Evolutionary conservation across 1,140 invertebrate genomes (phyloP).

Genomic region (Leptinotarsa undecemlineata): DNA sequence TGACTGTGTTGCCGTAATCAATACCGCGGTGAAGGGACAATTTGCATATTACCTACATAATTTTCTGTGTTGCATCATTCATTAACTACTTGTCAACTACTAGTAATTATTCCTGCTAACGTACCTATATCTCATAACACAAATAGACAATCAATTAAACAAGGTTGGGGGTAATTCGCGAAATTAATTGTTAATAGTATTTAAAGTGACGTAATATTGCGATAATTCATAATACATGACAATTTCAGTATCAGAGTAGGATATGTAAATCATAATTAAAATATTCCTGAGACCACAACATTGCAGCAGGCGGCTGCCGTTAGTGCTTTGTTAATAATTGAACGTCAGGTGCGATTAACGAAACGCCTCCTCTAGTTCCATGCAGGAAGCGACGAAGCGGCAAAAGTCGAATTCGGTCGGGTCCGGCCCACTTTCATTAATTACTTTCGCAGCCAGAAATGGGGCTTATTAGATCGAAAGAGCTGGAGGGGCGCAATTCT

Average conservation of each 20-base stretch:
- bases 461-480: constrained; percentile 11
- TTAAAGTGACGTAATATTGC: constrained; percentile 40
- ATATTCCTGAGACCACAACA: constrained; percentile 45
- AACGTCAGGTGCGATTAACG: constrained; percentile 49
- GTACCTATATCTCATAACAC: background rate
- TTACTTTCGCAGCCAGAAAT: constrained; percentile 11
- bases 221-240: constrained; percentile 47
- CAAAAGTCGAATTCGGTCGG: constrained; percentile 14
- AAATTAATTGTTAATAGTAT: constrained; percentile 40
- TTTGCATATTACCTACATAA: too few species aligned
- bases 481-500: background rate
- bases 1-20: too few species aligned
- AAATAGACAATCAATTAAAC: constrained; percentile 1
- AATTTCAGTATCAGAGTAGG: constrained; percentile 29
- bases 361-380: constrained; percentile 10
- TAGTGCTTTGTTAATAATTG: constrained; percentile 50
- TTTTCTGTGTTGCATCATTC: background rate
- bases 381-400: constrained; percentile 11
- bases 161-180: constrained; percentile 8
- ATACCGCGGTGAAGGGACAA: too few species aligned
- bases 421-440: constrained; percentile 15
- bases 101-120: background rate
- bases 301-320: constrained; percentile 39
- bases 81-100: background rate
- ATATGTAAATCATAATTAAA: constrained; percentile 51